These are phyloP conservation scores for Steromphala cineraria DNA, from an alignment of 2,888 invertebrate species.

Conservation along the genomic window DNA sequence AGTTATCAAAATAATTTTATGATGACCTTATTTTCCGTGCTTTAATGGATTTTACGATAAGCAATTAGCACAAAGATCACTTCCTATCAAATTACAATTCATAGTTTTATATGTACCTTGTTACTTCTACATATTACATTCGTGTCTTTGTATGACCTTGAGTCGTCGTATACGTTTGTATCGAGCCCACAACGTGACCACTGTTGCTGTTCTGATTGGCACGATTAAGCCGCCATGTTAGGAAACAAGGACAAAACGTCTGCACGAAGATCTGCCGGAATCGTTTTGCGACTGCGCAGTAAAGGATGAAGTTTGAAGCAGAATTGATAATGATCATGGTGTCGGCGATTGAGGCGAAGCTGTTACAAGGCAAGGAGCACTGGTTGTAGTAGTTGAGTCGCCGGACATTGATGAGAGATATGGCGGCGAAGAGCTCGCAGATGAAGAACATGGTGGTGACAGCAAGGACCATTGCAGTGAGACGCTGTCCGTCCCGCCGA, in stretches of 20 bases:
- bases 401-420: slow-evolving; percentile 32
- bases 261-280: slow-evolving; percentile 37
- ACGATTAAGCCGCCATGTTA: not conserved
- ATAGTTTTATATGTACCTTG: no score
- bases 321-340: slow-evolving; percentile 35
- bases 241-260: slow-evolving; percentile 24
- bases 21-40: no score
- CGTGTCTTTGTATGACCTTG: no score
- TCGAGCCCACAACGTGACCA: not conserved
- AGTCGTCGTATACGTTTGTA: not conserved
- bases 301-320: slow-evolving; percentile 35
- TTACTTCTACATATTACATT: no score
- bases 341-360: slow-evolving; percentile 32
- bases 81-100: no score
- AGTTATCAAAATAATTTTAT: no score
- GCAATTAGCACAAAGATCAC: no score
- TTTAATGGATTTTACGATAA: no score
- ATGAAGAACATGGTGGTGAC: slow-evolving; percentile 42
- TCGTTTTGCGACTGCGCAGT: slow-evolving; percentile 40
- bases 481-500: slow-evolving; percentile 15
- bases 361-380: slow-evolving; percentile 32
- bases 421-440: slow-evolving; percentile 39
- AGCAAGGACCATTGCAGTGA: slow-evolving; percentile 41
- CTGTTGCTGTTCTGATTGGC: not conserved
- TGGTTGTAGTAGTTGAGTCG: slow-evolving; percentile 32